phyloP scores from a whole-genome alignment of 2,888 invertebrate genomes.

The Herminia tarsipennalis region DNA sequence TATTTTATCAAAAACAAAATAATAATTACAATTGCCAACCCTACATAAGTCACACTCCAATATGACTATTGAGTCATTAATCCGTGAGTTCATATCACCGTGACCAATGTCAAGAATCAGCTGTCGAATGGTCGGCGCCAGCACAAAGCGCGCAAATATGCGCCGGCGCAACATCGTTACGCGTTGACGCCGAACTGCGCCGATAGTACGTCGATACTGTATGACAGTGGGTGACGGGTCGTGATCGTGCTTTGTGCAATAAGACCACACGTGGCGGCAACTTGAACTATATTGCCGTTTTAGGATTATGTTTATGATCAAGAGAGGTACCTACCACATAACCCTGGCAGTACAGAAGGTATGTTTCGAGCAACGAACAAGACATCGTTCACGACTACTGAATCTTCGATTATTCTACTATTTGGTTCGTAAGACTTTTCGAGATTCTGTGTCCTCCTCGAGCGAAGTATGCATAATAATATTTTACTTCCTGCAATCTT shows the following conservation, averaged over 20 bases:
- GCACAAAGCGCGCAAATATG: constrained; percentile 55
- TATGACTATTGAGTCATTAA: constrained; percentile 46
- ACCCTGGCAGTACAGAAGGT: too few relatives aligned
- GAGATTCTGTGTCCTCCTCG: too few relatives aligned
- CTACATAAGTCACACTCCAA: constrained; percentile 8
- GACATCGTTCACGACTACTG: too few relatives aligned
- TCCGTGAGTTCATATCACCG: constrained; percentile 26
- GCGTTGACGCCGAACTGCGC: constrained; percentile 37
- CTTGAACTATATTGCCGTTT: constrained; percentile 5
- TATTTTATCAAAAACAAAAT: not conserved
- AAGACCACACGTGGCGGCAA: constrained; percentile 56
- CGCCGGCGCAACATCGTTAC: constrained; percentile 57
- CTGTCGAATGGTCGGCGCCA: constrained; percentile 40
- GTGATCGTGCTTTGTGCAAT: constrained; percentile 48
- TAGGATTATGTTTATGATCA: not conserved
- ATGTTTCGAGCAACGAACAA: too few relatives aligned
- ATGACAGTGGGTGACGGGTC: constrained; percentile 38
- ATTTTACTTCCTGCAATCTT: too few relatives aligned
- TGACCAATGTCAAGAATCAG: constrained; percentile 61
- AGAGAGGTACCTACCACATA: too few relatives aligned
- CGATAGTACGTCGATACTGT: constrained; percentile 47
- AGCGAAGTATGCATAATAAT: too few relatives aligned
- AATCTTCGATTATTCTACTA: too few relatives aligned
- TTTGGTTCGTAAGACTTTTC: too few relatives aligned
- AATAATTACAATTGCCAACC: constrained; percentile 14